These are phyloP conservation scores for Pherbina coryleti DNA, from an alignment of 2,888 invertebrate genomes.

Conservation along the genomic window DNA sequence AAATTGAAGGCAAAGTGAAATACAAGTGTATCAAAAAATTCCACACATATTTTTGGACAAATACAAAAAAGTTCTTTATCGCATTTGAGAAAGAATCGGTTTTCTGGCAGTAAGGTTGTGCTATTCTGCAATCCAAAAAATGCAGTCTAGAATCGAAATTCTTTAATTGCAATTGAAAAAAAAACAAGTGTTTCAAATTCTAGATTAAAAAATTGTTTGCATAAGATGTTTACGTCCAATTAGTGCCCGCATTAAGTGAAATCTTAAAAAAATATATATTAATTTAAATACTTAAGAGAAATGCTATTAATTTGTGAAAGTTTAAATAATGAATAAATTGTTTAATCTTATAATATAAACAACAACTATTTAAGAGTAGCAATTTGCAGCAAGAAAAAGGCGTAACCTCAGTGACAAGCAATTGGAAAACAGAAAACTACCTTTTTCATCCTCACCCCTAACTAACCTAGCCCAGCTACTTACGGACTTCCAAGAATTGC, in stretches of 20 bases:
- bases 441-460: neutral
- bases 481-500: neutral
- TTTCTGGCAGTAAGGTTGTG: neutral
- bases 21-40: conserved; percentile 11
- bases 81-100: conserved; percentile 5
- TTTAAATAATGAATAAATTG: neutral
- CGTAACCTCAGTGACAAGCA: conserved; percentile 14
- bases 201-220: neutral
- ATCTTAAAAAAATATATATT: neutral
- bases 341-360: neutral
- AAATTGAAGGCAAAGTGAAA: conserved; percentile 41
- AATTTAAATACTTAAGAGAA: neutral
- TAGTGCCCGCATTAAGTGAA: neutral
- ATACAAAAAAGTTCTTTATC: neutral
- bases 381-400: neutral
- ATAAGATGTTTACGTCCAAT: neutral
- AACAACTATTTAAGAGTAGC: neutral
- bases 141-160: conserved; percentile 1
- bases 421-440: neutral
- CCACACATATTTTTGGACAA: neutral
- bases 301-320: neutral
- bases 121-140: neutral
- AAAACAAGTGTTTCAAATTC: neutral
- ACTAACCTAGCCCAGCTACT: neutral
- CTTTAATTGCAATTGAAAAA: neutral